These are phyloP conservation scores for Proterorhinus semilunaris DNA, from an alignment of 2,113 vertebrate species.

Conservation along the genomic window DNA sequence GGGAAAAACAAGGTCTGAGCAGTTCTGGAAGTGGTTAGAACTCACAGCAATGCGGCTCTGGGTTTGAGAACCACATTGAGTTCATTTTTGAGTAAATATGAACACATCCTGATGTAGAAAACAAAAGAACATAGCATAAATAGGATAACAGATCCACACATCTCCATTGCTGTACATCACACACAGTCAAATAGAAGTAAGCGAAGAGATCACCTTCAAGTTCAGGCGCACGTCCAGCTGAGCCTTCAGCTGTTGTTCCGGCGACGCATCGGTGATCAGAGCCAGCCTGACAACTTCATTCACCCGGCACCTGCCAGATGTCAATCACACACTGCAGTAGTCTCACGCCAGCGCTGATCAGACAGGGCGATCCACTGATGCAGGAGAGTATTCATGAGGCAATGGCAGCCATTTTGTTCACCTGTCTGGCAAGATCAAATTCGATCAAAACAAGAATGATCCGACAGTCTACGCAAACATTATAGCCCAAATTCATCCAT, in stretches of 20 bases:
- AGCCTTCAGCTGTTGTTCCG: constrained; percentile 70
- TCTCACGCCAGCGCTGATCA: constrained; percentile 18
- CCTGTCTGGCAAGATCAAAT: too few species aligned
- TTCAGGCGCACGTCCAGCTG: constrained; percentile 60
- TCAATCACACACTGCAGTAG: constrained; percentile 70
- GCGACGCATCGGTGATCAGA: constrained; percentile 69
- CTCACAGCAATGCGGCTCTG: too few species aligned
- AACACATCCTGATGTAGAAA: too few species aligned
- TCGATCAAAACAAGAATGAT: too few species aligned
- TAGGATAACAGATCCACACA: not conserved
- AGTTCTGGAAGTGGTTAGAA: too few species aligned
- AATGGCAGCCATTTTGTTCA: too few species aligned
- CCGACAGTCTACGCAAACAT: too few species aligned
- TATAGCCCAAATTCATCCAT: too few species aligned
- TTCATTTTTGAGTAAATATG: too few species aligned
- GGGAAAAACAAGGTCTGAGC: not conserved
- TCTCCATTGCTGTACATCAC: not conserved
- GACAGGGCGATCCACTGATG: not conserved
- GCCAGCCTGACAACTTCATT: constrained; percentile 78
- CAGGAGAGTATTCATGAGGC: not conserved
- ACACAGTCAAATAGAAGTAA: constrained; percentile 42
- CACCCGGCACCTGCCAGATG: constrained; percentile 83
- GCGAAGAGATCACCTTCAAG: constrained; percentile 79
- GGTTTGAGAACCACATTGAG: too few species aligned
- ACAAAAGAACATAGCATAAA: too few species aligned